Conservation (phyloP, 2,888 invertebrate species). For the Nymphalis urticae region DNA sequence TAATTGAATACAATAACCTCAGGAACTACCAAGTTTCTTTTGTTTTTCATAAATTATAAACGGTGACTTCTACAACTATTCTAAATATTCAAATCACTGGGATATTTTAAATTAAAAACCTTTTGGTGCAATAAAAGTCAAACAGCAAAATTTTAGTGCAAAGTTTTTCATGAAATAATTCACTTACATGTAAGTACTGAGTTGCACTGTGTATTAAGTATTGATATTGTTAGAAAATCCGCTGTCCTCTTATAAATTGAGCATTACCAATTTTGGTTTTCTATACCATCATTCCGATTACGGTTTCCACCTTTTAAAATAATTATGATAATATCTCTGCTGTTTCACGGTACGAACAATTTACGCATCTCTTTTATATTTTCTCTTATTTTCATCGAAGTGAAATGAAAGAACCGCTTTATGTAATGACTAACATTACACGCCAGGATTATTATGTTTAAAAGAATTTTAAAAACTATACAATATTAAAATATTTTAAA, state of each 20-base stretch:
- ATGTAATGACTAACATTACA: conserved; percentile 11
- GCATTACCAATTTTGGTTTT: conserved; percentile 21
- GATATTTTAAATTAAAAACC: too few relatives aligned
- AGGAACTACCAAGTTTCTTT: too few relatives aligned
- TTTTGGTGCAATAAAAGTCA: too few relatives aligned
- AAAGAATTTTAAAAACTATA: background rate
- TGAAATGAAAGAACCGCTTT: conserved; percentile 5
- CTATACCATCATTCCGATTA: conserved; percentile 31
- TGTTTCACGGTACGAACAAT: conserved; percentile 29
- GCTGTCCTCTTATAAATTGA: conserved; percentile 15
- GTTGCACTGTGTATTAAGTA: too few relatives aligned
- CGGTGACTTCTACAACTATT: too few relatives aligned
- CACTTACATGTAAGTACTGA: too few relatives aligned
- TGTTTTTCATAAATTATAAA: too few relatives aligned
- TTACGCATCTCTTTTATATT: conserved; percentile 23
- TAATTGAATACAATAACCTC: too few relatives aligned
- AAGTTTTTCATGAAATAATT: too few relatives aligned
- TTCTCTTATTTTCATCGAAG: conserved; percentile 19
- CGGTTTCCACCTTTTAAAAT: conserved; percentile 36
- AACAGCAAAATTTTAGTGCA: too few relatives aligned
- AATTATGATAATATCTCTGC: conserved; percentile 33
- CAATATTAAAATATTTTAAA: background rate
- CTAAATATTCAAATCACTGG: too few relatives aligned
- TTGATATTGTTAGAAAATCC: background rate
- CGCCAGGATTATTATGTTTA: background rate